Conservation (phyloP, 2,888 invertebrate genomes). For the Drosophila helvetica region DNA sequence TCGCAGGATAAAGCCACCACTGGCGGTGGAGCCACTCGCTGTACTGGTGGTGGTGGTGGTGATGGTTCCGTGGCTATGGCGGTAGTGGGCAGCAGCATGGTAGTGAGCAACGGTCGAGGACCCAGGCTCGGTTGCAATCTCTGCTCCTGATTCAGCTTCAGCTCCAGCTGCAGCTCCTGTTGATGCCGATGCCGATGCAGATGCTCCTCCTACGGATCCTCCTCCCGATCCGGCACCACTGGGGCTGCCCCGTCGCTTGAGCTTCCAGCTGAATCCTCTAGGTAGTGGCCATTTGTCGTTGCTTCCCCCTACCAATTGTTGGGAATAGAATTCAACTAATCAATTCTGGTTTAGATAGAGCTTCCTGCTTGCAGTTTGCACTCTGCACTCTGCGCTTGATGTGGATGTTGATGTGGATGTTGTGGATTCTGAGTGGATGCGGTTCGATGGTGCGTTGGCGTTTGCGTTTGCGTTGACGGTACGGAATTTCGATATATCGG, state of each 20-base stretch:
- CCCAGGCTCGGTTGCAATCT: slow-evolving; percentile 71
- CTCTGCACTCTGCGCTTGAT: slow-evolving; percentile 35
- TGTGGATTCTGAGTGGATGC: slow-evolving; percentile 19
- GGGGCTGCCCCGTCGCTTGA: slow-evolving; percentile 76
- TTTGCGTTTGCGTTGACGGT: slow-evolving; percentile 32
- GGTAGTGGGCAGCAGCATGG: slow-evolving; percentile 68
- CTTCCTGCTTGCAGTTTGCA: slow-evolving; percentile 69
- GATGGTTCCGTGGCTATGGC: slow-evolving; percentile 51
- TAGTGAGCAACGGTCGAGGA: slow-evolving; percentile 69
- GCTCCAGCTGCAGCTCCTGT: slow-evolving; percentile 3
- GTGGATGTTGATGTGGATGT: slow-evolving; percentile 35
- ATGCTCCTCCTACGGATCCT: slow-evolving; percentile 24
- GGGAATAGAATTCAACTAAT: slow-evolving; percentile 85
- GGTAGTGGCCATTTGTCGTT: slow-evolving; percentile 85
- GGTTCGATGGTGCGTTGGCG: slow-evolving; percentile 17
- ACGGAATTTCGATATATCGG: slow-evolving; percentile 34
- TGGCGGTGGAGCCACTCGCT: slow-evolving; percentile 19
- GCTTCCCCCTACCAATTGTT: slow-evolving; percentile 85
- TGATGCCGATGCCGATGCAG: slow-evolving; percentile 2
- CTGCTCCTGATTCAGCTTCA: slow-evolving; percentile 52
- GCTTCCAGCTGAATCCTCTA: slow-evolving; percentile 84
- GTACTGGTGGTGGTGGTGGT: not conserved
- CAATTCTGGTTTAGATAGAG: slow-evolving; percentile 82
- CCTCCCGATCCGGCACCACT: slow-evolving; percentile 44
- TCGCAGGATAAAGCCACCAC: slow-evolving; percentile 80